Percentiles rank a stretch among this genome's conserved stretches.
Conservation (phyloP, 2,113 vertebrate species). For the Vanacampus margaritifer region DNA sequence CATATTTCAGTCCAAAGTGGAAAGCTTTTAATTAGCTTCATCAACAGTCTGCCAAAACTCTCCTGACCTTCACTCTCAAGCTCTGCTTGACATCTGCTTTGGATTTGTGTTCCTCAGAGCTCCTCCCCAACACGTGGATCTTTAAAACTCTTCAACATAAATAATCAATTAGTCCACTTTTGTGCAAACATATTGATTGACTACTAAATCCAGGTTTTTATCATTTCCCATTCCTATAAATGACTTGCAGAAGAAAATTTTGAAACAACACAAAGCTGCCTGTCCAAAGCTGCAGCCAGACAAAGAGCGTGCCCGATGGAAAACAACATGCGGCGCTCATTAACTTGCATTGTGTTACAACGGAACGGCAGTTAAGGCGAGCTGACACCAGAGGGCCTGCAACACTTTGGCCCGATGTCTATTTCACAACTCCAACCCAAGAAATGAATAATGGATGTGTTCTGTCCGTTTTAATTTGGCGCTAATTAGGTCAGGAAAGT, state of each 20-base stretch:
- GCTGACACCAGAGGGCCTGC: slow-evolving; percentile 28
- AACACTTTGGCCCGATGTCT: slow-evolving; percentile 44
- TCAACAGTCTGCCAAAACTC: slow-evolving; percentile 39
- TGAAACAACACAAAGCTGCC: slow-evolving; percentile 18
- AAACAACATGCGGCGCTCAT: slow-evolving; percentile 24
- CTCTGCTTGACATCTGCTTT: slow-evolving; percentile 47
- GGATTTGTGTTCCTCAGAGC: slow-evolving; percentile 26
- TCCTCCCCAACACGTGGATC: background rate
- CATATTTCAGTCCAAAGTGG: slow-evolving; percentile 41
- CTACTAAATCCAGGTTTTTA: background rate
- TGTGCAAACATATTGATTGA: background rate
- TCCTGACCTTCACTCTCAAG: slow-evolving; percentile 42
- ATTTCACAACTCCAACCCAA: slow-evolving; percentile 46
- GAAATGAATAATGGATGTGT: slow-evolving; percentile 69
- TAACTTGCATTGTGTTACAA: slow-evolving; percentile 52
- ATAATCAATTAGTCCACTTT: background rate
- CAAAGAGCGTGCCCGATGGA: background rate
- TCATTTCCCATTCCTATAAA: slow-evolving; percentile 2
- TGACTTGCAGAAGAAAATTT: slow-evolving; percentile 23
- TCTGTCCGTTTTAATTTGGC: slow-evolving; percentile 64
- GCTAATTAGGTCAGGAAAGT: slow-evolving; percentile 73
- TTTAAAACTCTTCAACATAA: slow-evolving; percentile 11
- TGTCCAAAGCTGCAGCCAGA: slow-evolving; percentile 27
- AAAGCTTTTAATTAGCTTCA: slow-evolving; percentile 58
- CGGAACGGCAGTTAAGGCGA: slow-evolving; percentile 47